Conservation (phyloP, 2,797 vertebrate genomes). For the Cottoperca gobio region DNA sequence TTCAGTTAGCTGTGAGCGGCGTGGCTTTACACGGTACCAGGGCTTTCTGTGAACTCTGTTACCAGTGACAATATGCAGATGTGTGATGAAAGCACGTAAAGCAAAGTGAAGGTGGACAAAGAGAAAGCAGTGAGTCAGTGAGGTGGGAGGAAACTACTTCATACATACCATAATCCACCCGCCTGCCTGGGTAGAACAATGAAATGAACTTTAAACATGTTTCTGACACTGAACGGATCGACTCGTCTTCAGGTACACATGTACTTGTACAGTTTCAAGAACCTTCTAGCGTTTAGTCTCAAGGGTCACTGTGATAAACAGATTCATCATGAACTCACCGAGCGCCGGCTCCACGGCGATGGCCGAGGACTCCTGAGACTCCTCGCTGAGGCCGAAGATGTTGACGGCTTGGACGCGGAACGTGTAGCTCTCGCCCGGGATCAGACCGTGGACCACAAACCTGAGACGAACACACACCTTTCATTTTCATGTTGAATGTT, state of each 20-base stretch:
- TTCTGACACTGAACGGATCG: neutral
- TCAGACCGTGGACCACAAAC: constrained; percentile 95
- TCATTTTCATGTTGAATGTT: no score
- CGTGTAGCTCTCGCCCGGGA: constrained; percentile 90
- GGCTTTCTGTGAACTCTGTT: no score
- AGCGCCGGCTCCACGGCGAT: constrained; percentile 93
- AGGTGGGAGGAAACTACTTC: constrained; percentile 63
- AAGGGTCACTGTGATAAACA: no score
- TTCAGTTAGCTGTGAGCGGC: neutral
- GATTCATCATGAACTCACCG: no score
- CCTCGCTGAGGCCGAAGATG: constrained; percentile 91
- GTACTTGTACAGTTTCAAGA: no score
- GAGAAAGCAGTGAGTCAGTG: constrained; percentile 19
- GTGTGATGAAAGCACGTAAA: constrained; percentile 29
- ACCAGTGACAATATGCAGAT: neutral
- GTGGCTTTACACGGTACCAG: no score
- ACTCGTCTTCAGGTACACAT: no score
- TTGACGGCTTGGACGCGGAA: constrained; percentile 97
- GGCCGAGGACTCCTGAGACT: constrained; percentile 93
- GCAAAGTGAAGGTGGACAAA: constrained; percentile 27
- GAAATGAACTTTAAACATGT: neutral
- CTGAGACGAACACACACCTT: constrained; percentile 70
- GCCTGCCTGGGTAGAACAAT: constrained; percentile 68
- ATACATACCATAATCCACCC: constrained; percentile 81
- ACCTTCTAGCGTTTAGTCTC: no score